Conservation (phyloP, 2,797 vertebrate species). For the Adelosebastes latens region DNA sequence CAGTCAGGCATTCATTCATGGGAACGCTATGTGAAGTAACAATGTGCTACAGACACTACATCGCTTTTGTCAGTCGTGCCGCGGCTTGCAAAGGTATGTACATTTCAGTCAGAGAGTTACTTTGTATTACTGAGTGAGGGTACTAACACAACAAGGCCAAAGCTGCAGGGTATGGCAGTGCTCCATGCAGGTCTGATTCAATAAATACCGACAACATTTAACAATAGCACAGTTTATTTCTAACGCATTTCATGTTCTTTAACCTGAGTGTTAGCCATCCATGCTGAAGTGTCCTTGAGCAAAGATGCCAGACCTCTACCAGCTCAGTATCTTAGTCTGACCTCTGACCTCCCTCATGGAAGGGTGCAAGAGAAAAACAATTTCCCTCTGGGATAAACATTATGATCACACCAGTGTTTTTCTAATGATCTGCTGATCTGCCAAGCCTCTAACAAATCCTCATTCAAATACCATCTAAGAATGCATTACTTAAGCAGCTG, state of each 20-base stretch:
- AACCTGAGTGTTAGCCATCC: neutral
- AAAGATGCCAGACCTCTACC: neutral
- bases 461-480: too few species aligned
- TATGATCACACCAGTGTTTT: too few species aligned
- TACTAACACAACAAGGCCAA: neutral
- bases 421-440: neutral
- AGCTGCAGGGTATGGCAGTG: neutral
- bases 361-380: neutral
- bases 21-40: constrained; percentile 4
- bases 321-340: neutral
- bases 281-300: neutral
- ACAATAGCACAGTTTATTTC: neutral
- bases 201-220: neutral
- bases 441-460: too few species aligned
- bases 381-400: neutral
- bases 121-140: neutral
- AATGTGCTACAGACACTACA: constrained; percentile 1
- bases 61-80: constrained; percentile 39
- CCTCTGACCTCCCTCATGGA: constrained; percentile 20
- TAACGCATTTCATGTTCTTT: neutral
- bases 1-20: neutral
- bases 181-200: neutral
- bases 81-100: constrained; percentile 67
- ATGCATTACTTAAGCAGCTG: too few species aligned
- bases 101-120: constrained; percentile 21